Evolutionary conservation across 2,888 invertebrate genomes (phyloP), one percentile per base, ranked within the genome.

Genomic region (Dendrolimus pini): DNA sequence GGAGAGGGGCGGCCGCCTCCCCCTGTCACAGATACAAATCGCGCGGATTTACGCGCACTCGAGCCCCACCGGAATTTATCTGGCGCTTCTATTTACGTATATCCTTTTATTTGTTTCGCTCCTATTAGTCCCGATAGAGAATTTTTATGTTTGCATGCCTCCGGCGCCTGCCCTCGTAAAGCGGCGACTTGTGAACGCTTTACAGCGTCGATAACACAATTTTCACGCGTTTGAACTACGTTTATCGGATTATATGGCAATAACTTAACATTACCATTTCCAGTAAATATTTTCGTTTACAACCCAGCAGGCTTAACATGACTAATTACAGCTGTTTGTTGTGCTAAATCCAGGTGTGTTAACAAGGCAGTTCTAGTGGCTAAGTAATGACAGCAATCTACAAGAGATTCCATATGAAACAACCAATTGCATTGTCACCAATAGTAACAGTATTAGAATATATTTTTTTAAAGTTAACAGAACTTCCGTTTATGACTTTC

Each of bases 11-110:
- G 67, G 72, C 79, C 77, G 78, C 75, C 76, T 77, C 81, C 72
- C 81, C 83, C 84, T 88, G 90, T 89, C 89, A 87, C 85, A 82
- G 90, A 91, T 89, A 91, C 91, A 91, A 91, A 91, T 91, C 90
- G 91, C 85, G 82, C 83, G 91, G 91, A 91, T 91, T 91, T 91
- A 89, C 89, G 89, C 87, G 80, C 80, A 78, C 89, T 89, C 85
- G 74, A 82, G 83, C 89, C 89, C 89, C 89, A 83, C 77, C 77
- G 89, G 87, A 89, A 89, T 89, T 88, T 89, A 89, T 89, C 88
- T 83, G 75, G 75, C 83, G 85, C 81, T 83, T 81, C 87, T 89
- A 88, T 89, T 89, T 90, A 89, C 89, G 89, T 89, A 47, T 12
- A 89, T 89, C 86, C 84, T 89, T 90, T 89, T 90, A 89, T 90